These are phyloP conservation scores for Podarcis raffonei DNA, from an alignment of 2,113 vertebrate species.

Conservation along the genomic window DNA sequence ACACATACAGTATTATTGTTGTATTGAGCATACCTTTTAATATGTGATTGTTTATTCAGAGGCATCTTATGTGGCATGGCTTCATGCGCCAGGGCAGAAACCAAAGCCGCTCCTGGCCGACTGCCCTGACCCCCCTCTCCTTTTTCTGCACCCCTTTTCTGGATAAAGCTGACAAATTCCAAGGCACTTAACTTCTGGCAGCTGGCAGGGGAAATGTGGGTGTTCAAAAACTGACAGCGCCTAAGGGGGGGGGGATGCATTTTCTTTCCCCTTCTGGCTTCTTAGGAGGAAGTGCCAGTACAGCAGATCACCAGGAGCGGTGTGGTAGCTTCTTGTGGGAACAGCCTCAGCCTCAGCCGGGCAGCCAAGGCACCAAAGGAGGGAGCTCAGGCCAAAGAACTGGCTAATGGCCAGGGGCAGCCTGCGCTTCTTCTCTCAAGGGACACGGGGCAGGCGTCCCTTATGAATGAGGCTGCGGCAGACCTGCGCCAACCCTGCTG, in stretches of 20 bases:
- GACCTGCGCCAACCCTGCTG: no score
- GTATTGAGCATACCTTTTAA: no score
- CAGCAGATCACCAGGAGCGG: not conserved
- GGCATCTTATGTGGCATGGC: no score
- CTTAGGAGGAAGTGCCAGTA: not conserved
- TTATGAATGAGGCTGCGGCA: not conserved
- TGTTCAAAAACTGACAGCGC: not conserved
- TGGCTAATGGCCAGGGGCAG: not conserved
- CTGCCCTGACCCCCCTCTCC: not conserved
- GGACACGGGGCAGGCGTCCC: not conserved
- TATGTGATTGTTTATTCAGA: no score
- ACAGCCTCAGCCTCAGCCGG: not conserved
- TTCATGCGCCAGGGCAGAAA: not conserved
- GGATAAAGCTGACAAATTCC: not conserved
- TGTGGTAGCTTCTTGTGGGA: not conserved
- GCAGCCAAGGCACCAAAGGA: not conserved
- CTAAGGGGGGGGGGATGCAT: no score
- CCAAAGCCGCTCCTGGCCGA: no score
- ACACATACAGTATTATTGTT: no score
- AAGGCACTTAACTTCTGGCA: not conserved
- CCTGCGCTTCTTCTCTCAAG: not conserved
- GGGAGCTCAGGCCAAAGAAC: not conserved
- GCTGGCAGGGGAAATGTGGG: not conserved
- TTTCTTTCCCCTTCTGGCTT: not conserved
- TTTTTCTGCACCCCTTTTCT: not conserved